A percentile compares a stretch with the other conserved stretches of the same genome.
These are phyloP conservation scores for Lasioglossum lativentre DNA, from an alignment of 2,888 invertebrate genomes.

Conservation along the genomic window DNA sequence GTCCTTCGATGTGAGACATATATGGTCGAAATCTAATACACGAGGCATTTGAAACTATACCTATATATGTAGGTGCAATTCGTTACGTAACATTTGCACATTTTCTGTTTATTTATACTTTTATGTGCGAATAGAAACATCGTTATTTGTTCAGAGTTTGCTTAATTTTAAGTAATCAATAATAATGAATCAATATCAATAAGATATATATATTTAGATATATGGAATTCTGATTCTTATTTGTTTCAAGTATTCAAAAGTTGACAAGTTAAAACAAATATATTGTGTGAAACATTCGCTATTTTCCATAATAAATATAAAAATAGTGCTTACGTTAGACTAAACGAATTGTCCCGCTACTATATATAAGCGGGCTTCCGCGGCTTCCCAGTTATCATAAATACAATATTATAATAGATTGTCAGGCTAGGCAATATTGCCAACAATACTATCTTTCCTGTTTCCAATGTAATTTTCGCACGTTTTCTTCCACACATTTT, in stretches of 20 bases:
- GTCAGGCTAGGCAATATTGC: neutral
- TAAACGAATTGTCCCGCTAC: neutral
- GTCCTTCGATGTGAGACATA: neutral
- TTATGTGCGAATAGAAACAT: neutral
- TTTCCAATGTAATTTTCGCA: neutral
- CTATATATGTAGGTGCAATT: neutral
- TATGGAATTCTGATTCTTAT: neutral
- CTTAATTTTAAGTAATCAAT: neutral
- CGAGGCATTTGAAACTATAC: constrained; percentile 1
- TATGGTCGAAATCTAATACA: neutral
- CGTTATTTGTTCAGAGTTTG: neutral
- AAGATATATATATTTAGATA: neutral
- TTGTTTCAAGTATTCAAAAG: neutral
- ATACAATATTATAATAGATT: neutral
- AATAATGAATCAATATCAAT: neutral
- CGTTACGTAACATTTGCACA: constrained; percentile 19
- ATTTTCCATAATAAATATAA: neutral
- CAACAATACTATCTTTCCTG: neutral
- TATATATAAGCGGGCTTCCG: neutral
- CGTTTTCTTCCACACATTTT: neutral
- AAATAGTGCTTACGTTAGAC: neutral
- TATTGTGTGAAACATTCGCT: neutral
- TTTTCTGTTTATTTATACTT: constrained; percentile 14
- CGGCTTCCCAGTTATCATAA: neutral
- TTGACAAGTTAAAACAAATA: neutral